Conservation (phyloP, 2,888 invertebrate genomes). For the Theodoxus fluviatilis region DNA sequence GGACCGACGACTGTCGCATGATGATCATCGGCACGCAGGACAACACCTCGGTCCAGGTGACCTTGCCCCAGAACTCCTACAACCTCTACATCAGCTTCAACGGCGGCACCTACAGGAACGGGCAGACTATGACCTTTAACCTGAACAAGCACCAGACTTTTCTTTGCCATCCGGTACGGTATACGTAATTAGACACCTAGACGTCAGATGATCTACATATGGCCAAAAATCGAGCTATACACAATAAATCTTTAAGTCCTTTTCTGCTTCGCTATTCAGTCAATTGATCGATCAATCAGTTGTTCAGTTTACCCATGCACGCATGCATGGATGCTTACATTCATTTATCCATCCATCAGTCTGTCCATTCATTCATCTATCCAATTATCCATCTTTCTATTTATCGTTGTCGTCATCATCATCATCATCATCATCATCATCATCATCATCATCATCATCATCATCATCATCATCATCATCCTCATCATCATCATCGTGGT, state of each 20-base stretch:
- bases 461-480: not conserved
- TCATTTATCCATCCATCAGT: too few species aligned
- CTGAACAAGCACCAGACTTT: constrained; percentile 34
- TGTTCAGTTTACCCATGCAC: too few species aligned
- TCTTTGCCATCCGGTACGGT: too few species aligned
- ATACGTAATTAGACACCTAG: too few species aligned
- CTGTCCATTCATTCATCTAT: too few species aligned
- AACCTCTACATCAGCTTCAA: constrained; percentile 27
- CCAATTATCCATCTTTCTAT: constrained; percentile 33
- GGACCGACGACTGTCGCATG: constrained; percentile 29
- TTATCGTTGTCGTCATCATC: constrained; percentile 32
- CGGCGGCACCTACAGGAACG: constrained; percentile 33
- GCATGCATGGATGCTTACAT: too few species aligned
- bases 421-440: constrained; percentile 23
- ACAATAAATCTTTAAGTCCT: too few species aligned
- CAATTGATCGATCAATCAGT: too few species aligned
- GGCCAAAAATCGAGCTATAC: too few species aligned
- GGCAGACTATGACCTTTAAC: constrained; percentile 30
- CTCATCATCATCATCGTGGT: not conserved
- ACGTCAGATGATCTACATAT: too few species aligned
- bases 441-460: constrained; percentile 6
- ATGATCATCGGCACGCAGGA: constrained; percentile 34
- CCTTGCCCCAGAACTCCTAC: constrained; percentile 29
- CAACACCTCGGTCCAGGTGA: constrained; percentile 34
- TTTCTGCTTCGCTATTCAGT: too few species aligned